Evolutionary conservation across 2,888 invertebrate genomes (phyloP), one percentile per base, ranked within the genome.

Genomic region (Megastigmus dorsalis): DNA sequence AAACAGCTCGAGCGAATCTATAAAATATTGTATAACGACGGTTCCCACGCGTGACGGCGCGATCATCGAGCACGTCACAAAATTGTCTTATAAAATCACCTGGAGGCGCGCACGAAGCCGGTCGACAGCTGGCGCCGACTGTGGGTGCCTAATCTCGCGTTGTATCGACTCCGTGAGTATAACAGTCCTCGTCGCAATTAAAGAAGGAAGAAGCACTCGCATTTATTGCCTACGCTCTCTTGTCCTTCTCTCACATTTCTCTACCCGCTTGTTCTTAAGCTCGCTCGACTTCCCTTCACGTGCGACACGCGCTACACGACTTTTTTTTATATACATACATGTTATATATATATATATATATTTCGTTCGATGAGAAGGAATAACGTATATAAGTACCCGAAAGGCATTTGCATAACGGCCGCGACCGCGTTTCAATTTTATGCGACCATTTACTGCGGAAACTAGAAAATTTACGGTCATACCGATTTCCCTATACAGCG

Each of bases 391-490:
- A 18, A 43, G 43, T 52, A 23, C 15, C 26, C 43, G n/a, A 50
- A 28, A 48, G 10, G 52, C 26, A 73, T 73, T 73, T 67, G 67
- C 73, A 74, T 62, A 74, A 74, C 66, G 60, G 55, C 48, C n/a
- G 60, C 28, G 41, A 10, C 38, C 33, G 55, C 18, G 30, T n/a
- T 10, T 36, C 38, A 3, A 43, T 7, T 28, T 38, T 28, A 10
- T 30, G 41, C 18, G 62, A 20, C 45, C 41, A 18, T 54, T 60
- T 62, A 20, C 54, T 72, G 20, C 26, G 54, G 45, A 26, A 36
- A 55, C 36, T 48, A 36, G 30, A 45, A 57, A 65, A 55, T 68
- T 57, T 68, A 68, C 18, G 28, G 13, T 6, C 10, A 9, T 20
- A 1, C 3, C 6, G 3, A 30, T 30, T 28, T 50, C 10, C n/a